phyloP scores from a whole-genome alignment of 2,797 vertebrate genomes.

The Enteromius argenteus region DNA sequence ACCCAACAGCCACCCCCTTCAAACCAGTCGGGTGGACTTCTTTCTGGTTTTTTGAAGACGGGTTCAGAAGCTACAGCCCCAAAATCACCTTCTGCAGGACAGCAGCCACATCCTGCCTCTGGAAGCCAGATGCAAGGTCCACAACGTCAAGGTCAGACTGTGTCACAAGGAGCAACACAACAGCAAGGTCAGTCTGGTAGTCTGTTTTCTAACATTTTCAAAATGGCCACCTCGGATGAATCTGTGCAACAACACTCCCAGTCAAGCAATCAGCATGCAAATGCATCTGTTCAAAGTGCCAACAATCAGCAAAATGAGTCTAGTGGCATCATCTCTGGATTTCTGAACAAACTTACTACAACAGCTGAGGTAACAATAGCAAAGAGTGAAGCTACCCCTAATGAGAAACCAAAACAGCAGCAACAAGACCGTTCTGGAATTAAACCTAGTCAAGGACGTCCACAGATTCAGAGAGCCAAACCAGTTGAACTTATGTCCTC shows the following conservation, averaged over 20 bases:
- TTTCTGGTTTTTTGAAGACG: conserved; percentile 80
- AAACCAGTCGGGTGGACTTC: conserved; percentile 74
- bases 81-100: conserved; percentile 66
- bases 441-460: conserved; percentile 65
- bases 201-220: conserved; percentile 84
- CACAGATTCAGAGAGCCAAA: conserved; percentile 77
- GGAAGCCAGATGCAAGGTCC: conserved; percentile 59
- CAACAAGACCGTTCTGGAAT: conserved; percentile 57
- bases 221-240: conserved; percentile 76
- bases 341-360: conserved; percentile 75
- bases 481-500: conserved; percentile 70
- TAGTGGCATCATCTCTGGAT: conserved; percentile 74
- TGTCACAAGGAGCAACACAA: conserved; percentile 59
- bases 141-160: conserved; percentile 47
- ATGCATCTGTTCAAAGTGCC: conserved; percentile 60
- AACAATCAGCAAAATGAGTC: conserved; percentile 68
- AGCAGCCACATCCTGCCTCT: conserved; percentile 56
- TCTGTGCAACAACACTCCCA: conserved; percentile 64
- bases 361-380: conserved; percentile 68
- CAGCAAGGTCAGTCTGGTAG: conserved; percentile 72
- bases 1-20: conserved; percentile 61
- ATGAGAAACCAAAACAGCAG: conserved; percentile 63
- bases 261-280: conserved; percentile 55
- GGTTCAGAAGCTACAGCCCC: conserved; percentile 67
- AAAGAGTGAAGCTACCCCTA: conserved; percentile 45